Base-by-base conservation (phyloP, 2,888 invertebrate genomes). In the Xylophagus ater region DNA sequence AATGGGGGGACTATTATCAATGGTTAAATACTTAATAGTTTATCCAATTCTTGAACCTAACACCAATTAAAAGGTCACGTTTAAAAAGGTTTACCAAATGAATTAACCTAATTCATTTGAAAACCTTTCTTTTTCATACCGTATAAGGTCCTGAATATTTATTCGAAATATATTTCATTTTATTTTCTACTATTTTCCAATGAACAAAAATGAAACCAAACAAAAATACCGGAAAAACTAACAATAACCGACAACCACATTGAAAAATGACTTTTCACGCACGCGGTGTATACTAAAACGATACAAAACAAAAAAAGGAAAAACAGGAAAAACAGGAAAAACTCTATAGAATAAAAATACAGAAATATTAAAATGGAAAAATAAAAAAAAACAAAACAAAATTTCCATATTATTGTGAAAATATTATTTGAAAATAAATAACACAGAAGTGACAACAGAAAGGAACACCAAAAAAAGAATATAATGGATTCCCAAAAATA, bases 161-260 rank as follows among this genome's bases (percentile, higher is more conserved):
- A n/a, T n/a, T n/a, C n/a, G n/a, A n/a, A n/a, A n/a, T n/a, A n/a
- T n/a, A 26, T 26, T 26, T 14, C 26, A 26, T 4, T 7, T 26
- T 14, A 14, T 26, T 26, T 26, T 26, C n/a, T 26, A 6, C 5
- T 26, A 12, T 8, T 19, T 4, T 15, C 32, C 25, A 9, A 35
- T 21, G 18, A 35, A 9, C 25, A 19, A 25, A 19, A 12, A 37
- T 20, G 29, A 29, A 23, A 18, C 9, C 31, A 13, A 30, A 37
- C 30, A 39, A 33, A 28, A 28, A 20, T 43, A 34, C 30, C 40
- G 43, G 43, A 43, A 43, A 41, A 44, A 42, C 44, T 37, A 44
- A 41, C 41, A 42, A 44, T 41, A 41, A 44, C 40, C 42, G 40
- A 33, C 40, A 34, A 42, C 44, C 44, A 44, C 42, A 44, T 35